A percentile compares a stretch with the other conserved stretches of the same genome.
Evolutionary conservation across 2,113 vertebrate species (phyloP).

Genomic region (Perognathus longimembris): DNA sequence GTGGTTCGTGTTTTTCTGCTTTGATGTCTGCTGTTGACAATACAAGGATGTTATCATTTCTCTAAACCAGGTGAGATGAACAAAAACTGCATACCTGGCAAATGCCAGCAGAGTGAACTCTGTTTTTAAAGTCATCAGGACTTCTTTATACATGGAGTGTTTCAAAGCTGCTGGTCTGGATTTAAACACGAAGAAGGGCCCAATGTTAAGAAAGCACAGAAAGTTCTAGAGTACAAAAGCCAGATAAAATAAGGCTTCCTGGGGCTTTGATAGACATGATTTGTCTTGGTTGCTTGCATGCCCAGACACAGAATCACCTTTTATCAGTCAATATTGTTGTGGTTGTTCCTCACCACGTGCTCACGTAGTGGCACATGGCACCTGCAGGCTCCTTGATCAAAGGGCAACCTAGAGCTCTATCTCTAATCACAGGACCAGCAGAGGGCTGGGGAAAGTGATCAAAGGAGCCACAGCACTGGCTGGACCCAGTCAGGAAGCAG

Average conservation of each 20-base stretch:
- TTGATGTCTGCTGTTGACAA: slow-evolving; percentile 66
- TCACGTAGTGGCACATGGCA: slow-evolving; percentile 87
- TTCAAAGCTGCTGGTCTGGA: slow-evolving; percentile 69
- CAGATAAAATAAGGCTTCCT: slow-evolving; percentile 40
- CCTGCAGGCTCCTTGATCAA: slow-evolving; percentile 87
- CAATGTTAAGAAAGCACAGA: slow-evolving; percentile 4
- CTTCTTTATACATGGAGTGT: slow-evolving; percentile 16
- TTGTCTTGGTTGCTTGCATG: not conserved
- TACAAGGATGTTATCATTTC: slow-evolving; percentile 72
- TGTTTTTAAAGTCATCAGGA: slow-evolving; percentile 57
- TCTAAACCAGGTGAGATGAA: slow-evolving; percentile 64
- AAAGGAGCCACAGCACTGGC: slow-evolving; percentile 82
- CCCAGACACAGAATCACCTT: not conserved
- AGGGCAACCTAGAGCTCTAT: slow-evolving; percentile 83
- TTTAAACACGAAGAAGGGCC: slow-evolving; percentile 53
- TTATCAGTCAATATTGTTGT: slow-evolving; percentile 62
- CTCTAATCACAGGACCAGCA: slow-evolving; percentile 83
- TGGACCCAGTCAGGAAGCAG: slow-evolving; percentile 85
- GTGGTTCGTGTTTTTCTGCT: slow-evolving; percentile 72
- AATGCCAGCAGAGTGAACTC: slow-evolving; percentile 50
- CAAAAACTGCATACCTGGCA: slow-evolving; percentile 49
- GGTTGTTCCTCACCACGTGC: slow-evolving; percentile 75
- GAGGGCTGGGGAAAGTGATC: slow-evolving; percentile 86
- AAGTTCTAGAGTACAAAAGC: slow-evolving; percentile 58
- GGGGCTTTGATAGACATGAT: slow-evolving; percentile 13